Evolutionary conservation across 2,888 invertebrate species (phyloP).

Genomic region (Papilio protenor): DNA sequence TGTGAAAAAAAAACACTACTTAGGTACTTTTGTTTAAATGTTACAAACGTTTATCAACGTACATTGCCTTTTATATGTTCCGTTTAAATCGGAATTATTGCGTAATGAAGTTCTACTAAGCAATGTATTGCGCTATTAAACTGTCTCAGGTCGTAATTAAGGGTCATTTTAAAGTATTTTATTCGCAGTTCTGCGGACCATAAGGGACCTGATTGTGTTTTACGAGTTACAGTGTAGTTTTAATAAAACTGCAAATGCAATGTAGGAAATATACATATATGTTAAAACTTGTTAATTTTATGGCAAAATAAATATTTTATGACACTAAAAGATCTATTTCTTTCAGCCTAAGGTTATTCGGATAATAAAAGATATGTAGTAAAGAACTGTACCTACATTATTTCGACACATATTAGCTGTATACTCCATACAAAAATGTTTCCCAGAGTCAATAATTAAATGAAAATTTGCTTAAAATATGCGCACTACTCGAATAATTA

Average conservation of each 20-base stretch:
- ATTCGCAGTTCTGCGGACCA: slow-evolving; percentile 17
- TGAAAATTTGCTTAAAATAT: slow-evolving; percentile 15
- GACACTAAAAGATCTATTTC: too few species aligned
- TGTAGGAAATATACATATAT: background rate
- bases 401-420: background rate
- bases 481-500: slow-evolving; percentile 64
- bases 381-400: background rate
- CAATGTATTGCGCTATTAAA: slow-evolving; percentile 35
- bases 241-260: background rate
- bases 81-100: slow-evolving; percentile 10
- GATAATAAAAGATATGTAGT: too few species aligned
- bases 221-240: background rate
- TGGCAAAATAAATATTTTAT: background rate
- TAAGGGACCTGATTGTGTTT: slow-evolving; percentile 16
- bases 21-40: background rate
- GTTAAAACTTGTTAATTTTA: background rate
- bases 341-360: too few species aligned
- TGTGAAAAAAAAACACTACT: too few species aligned
- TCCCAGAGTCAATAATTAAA: background rate
- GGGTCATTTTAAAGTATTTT: slow-evolving; percentile 26
- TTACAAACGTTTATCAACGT: slow-evolving; percentile 4
- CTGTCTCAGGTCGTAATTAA: slow-evolving; percentile 30
- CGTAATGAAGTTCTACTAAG: slow-evolving; percentile 33
- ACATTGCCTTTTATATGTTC: slow-evolving; percentile 22
- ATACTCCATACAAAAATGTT: background rate